Evolutionary conservation across 2,113 vertebrate genomes (phyloP).

Genomic region (Clarias macrocephalus): DNA sequence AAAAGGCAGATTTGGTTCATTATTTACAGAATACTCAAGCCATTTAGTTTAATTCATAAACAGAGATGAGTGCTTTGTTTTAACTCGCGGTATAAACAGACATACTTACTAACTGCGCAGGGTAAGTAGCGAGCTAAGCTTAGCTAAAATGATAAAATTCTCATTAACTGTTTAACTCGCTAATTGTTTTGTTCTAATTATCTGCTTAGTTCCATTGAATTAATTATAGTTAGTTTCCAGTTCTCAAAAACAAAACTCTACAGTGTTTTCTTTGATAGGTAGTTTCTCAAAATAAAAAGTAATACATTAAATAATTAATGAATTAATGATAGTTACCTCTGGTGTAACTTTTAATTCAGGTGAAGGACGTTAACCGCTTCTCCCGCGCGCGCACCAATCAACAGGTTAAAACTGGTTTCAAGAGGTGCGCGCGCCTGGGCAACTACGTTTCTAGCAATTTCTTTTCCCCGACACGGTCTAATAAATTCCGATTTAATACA

Average conservation of each 20-base stretch:
- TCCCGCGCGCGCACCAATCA: background rate
- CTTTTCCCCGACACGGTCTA: background rate
- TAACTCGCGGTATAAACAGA: background rate
- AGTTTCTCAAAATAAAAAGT: background rate
- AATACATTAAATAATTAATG: too few species aligned
- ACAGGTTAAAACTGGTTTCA: background rate
- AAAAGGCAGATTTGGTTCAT: background rate
- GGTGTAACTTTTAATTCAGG: background rate
- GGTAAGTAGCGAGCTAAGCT: background rate
- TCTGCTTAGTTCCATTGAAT: background rate
- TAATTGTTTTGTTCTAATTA: background rate
- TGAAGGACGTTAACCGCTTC: background rate
- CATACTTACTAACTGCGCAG: background rate
- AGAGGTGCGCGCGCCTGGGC: background rate
- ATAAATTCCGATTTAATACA: background rate
- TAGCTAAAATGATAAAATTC: background rate
- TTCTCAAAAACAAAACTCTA: background rate
- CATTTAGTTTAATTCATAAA: background rate
- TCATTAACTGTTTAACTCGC: background rate
- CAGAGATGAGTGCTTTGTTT: background rate
- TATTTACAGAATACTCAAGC: background rate
- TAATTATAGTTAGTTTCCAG: background rate
- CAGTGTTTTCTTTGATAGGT: background rate
- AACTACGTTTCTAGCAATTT: background rate
- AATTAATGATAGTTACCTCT: background rate